Evolutionary conservation across 2,113 vertebrate species (phyloP), one percentile per base, ranked within the genome.

Genomic region (Chaenogobius annularis): DNA sequence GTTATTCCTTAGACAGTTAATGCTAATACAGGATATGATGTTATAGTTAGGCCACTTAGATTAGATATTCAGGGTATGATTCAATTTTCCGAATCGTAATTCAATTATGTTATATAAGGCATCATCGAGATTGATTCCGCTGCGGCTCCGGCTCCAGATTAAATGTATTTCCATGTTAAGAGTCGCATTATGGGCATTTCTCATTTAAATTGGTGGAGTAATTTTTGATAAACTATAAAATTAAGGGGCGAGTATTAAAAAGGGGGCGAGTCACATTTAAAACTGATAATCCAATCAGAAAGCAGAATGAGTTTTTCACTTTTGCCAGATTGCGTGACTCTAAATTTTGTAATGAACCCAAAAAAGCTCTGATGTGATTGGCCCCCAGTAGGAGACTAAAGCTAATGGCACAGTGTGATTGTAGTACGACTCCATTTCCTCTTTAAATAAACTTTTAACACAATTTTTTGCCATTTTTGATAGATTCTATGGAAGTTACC

Each of bases 1-100:
- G 76, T 69, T 81, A 83, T 80, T 66, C 61, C 66, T 72, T 46
- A 22, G 70, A 63, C 73, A 55, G 79, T 79, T 76, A 80, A 68
- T 71, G 50, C 55, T 31, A 73, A 74, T 83, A 81, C 63, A 35
- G n/a, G 70, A 64, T 59, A 66, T 81, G 65, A 66, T 83, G 84
- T 81, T 50, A 70, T 79, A 75, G 64, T 81, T 65, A 68, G 69
- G 19, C 19, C 64, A 56, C 52, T 75, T 44, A 72, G 56, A 88
- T 75, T 71, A 67, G 31, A 35, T 61, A 78, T 76, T 73, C 17
- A 66, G 58, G 71, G 20, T 54, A 69, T 74, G 70, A 77, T 74
- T 82, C 54, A 74, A 59, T 75, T 68, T 71, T 52, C 52, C 14
- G 14, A 61, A 10, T 72, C 5, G 5, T 47, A 72, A 46, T 78